These are phyloP conservation scores for Neosilurus mollespiculum DNA, from an alignment of 2,797 vertebrate genomes.

Conservation along the genomic window DNA sequence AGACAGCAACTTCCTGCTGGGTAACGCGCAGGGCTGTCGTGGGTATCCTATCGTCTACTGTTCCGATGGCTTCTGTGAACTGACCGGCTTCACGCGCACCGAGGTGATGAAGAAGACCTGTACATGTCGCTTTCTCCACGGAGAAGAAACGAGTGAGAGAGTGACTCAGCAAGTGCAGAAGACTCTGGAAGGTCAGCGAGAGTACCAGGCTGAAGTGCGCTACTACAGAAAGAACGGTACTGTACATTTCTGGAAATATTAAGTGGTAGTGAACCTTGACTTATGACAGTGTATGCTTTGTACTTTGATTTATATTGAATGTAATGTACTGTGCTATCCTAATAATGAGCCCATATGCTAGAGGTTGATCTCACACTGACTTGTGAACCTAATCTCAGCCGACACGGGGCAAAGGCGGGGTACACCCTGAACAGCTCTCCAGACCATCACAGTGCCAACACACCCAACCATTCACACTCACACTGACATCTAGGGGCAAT, in stretches of 20 bases:
- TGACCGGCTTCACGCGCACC: constrained; percentile 85
- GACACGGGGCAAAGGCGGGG: no score
- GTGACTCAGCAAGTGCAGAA: constrained; percentile 82
- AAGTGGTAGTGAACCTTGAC: not conserved
- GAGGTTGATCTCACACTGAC: no score
- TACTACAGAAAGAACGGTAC: constrained; percentile 91
- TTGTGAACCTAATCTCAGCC: no score
- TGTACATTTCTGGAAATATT: not conserved
- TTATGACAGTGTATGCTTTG: not conserved
- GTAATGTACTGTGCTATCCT: no score
- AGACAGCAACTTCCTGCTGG: constrained; percentile 97
- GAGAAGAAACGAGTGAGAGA: constrained; percentile 83
- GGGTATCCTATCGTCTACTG: constrained; percentile 94
- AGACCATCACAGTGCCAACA: no score
- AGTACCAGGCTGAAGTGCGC: constrained; percentile 86
- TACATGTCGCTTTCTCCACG: constrained; percentile 87
- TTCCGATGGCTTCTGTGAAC: constrained; percentile 93
- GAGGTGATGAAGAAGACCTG: constrained; percentile 97
- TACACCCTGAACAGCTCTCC: no score
- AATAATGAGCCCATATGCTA: no score
- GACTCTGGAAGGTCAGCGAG: constrained; percentile 85
- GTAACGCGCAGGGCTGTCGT: constrained; percentile 84
- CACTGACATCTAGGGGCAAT: no score
- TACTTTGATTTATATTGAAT: not conserved
- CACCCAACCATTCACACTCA: no score